phyloP scores from a whole-genome alignment of 1,140 invertebrate species.

The Zaprionus ornatus region DNA sequence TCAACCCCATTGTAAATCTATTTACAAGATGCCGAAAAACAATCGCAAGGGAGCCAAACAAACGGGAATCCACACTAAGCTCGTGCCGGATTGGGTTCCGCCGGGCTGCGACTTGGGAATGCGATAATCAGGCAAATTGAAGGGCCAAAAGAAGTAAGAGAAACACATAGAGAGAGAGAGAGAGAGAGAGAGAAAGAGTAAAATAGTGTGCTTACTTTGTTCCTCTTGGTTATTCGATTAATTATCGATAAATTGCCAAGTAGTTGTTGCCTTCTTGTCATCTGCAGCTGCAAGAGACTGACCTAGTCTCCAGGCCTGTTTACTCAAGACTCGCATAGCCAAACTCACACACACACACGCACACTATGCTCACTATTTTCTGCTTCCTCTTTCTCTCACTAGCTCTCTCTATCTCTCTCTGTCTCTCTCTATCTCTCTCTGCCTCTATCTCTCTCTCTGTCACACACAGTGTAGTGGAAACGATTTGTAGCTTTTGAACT shows the following conservation, averaged over 20 bases:
- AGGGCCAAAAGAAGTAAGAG: not conserved
- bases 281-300: not conserved
- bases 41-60: conserved; percentile 15
- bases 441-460: too few species aligned
- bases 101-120: not conserved
- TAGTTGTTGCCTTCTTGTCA: not conserved
- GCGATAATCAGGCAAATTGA: conserved; percentile 10
- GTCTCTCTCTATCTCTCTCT: not conserved
- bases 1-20: conserved; percentile 72
- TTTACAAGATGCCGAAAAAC: conserved; percentile 58
- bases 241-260: conserved; percentile 12
- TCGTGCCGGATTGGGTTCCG: not conserved
- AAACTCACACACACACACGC: conserved; percentile 14
- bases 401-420: not conserved
- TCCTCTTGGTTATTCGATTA: not conserved
- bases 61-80: not conserved
- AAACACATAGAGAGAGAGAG: not conserved
- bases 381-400: not conserved
- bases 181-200: not conserved
- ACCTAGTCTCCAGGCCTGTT: conserved; percentile 12
- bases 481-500: conserved; percentile 74
- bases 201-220: too few species aligned
- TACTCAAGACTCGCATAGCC: not conserved
- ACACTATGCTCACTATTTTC: too few species aligned
- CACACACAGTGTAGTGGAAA: conserved; percentile 19